phyloP scores from a whole-genome alignment of 2,797 vertebrate genomes.

The Amblyraja radiata region DNA sequence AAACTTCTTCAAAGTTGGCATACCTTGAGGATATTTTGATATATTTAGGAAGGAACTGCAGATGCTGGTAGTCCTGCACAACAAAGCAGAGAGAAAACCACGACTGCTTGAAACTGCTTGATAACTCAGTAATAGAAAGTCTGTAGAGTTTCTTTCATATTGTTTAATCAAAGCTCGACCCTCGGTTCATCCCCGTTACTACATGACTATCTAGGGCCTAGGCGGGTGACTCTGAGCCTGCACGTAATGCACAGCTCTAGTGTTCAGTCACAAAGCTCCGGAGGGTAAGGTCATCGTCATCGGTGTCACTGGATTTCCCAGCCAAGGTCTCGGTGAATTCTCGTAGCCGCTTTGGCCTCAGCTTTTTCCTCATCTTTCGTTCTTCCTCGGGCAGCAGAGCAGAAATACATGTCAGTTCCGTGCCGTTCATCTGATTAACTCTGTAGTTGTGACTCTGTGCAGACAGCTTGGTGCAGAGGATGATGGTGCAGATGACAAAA shows the following conservation, averaged over 20 bases:
- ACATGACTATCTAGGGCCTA: no score
- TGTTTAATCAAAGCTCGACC: constrained; percentile 2
- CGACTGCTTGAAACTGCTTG: background rate
- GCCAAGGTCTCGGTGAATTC: constrained; percentile 46
- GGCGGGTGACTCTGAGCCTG: constrained; percentile 16
- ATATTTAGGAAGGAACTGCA: no score
- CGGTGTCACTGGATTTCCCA: constrained; percentile 53
- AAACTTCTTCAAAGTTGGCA: no score
- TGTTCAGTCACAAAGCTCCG: constrained; percentile 80
- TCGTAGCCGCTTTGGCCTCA: constrained; percentile 41
- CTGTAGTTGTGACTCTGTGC: constrained; percentile 50
- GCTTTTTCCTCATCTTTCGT: background rate
- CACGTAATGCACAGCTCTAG: constrained; percentile 39
- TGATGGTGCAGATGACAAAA: constrained; percentile 67
- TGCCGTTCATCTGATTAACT: constrained; percentile 47
- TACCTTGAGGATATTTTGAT: no score
- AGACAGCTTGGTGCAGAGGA: constrained; percentile 67
- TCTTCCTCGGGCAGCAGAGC: constrained; percentile 64
- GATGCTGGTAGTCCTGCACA: background rate
- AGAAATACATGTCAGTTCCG: constrained; percentile 83
- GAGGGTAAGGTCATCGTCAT: constrained; percentile 72
- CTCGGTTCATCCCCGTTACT: background rate
- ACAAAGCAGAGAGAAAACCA: background rate
- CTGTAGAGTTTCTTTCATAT: background rate
- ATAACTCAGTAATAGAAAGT: background rate